phyloP scores from a whole-genome alignment of 2,113 vertebrate genomes.

The Lophura nycthemera region DNA sequence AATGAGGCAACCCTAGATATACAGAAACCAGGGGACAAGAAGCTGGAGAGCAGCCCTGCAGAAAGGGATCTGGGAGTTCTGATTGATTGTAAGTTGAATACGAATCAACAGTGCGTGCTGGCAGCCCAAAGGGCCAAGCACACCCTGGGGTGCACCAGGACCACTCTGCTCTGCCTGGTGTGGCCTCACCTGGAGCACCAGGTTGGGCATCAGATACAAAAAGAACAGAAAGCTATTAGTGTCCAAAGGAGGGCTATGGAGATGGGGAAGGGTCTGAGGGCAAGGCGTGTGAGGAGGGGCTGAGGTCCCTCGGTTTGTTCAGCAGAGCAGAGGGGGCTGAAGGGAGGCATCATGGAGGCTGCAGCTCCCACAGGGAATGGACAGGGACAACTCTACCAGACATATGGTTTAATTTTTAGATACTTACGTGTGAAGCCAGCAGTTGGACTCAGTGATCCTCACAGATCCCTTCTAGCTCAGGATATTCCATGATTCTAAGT shows the following conservation, averaged over 20 bases:
- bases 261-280: not conserved
- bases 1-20: not conserved
- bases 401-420: not conserved
- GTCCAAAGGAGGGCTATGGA: not conserved
- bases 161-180: not conserved
- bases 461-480: not conserved
- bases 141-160: not conserved
- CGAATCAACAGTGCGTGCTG: not conserved
- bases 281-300: not conserved
- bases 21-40: not conserved
- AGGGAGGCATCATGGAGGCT: not conserved
- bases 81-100: not conserved
- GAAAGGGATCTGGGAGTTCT: not conserved
- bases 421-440: not conserved
- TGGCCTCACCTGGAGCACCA: not conserved
- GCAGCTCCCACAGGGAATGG: not conserved
- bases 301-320: not conserved
- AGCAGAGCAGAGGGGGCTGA: not conserved
- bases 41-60: not conserved
- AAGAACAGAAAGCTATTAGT: not conserved
- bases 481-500: not conserved
- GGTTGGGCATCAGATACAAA: not conserved
- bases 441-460: not conserved
- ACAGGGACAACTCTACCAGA: not conserved
- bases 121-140: not conserved